Evolutionary conservation across 2,888 invertebrate genomes (phyloP).

Genomic region (Campopleginae sp.): DNA sequence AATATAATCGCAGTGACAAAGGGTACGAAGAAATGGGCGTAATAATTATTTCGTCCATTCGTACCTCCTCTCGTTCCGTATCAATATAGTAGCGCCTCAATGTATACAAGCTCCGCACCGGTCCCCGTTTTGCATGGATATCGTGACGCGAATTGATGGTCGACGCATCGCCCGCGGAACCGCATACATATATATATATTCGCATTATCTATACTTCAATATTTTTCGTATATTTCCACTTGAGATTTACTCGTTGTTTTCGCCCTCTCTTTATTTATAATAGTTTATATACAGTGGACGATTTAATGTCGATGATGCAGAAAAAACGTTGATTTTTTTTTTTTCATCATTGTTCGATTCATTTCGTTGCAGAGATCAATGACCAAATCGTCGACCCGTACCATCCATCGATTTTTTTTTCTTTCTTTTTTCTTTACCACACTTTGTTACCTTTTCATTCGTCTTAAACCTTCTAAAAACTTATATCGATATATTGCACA

Average conservation of each 20-base stretch:
- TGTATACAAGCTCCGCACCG: slow-evolving; percentile 62
- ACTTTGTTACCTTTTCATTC: not conserved
- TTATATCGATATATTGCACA: slow-evolving; percentile 84
- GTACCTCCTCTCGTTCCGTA: no score
- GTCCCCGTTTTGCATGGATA: slow-evolving; percentile 41
- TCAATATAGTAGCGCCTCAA: no score
- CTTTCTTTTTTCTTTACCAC: not conserved
- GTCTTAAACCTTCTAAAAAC: slow-evolving; percentile 72
- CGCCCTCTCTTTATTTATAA: slow-evolving; percentile 76
- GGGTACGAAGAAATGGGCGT: no score
- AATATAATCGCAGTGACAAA: no score
- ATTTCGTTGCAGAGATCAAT: slow-evolving; percentile 45
- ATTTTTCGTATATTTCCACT: slow-evolving; percentile 48
- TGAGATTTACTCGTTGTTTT: no score
- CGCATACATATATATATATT: slow-evolving; percentile 74
- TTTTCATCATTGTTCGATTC: not conserved
- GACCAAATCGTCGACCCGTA: slow-evolving; percentile 52
- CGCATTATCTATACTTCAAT: slow-evolving; percentile 69
- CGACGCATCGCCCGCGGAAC: slow-evolving; percentile 71
- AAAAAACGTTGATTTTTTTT: slow-evolving; percentile 59
- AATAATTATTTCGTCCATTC: no score
- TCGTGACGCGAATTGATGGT: slow-evolving; percentile 65
- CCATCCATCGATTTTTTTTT: no score
- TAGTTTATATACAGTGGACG: slow-evolving; percentile 82
- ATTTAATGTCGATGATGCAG: slow-evolving; percentile 68